A percentile compares a stretch with the other conserved stretches of the same genome.
These are phyloP conservation scores for Eumaeus atala DNA, from an alignment of 1,140 invertebrate species.

Conservation along the genomic window DNA sequence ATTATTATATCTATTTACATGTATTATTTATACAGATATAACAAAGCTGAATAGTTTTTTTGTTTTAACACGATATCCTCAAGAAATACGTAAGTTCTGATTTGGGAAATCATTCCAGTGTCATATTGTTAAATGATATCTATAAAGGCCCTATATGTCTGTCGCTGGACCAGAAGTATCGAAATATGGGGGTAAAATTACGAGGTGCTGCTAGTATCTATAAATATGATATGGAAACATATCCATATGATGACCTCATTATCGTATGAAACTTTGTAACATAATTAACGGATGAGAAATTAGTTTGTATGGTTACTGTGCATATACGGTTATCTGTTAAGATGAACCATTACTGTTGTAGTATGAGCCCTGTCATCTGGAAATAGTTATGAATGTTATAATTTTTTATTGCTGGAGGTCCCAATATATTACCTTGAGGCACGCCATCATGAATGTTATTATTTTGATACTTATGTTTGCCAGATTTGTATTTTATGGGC, in stretches of 20 bases:
- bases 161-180: too few species aligned
- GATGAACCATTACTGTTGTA: not conserved
- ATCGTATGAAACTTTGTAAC: not conserved
- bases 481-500: conserved; percentile 33
- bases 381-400: conserved; percentile 6
- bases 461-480: conserved; percentile 33
- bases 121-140: too few species aligned
- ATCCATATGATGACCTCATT: not conserved
- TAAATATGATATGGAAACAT: too few species aligned
- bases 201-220: too few species aligned
- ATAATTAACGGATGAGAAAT: not conserved
- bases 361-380: conserved; percentile 1
- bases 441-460: conserved; percentile 25
- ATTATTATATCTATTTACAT: too few species aligned
- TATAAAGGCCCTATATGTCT: too few species aligned
- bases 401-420: conserved; percentile 20
- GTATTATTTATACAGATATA: too few species aligned
- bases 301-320: not conserved
- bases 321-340: conserved; percentile 7
- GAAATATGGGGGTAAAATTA: too few species aligned
- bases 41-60: too few species aligned
- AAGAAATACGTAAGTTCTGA: too few species aligned
- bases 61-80: too few species aligned
- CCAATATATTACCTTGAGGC: conserved; percentile 23
- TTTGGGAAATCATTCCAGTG: too few species aligned